Conservation (phyloP, 2,797 vertebrate genomes). For the Urosaurus nigricauda region DNA sequence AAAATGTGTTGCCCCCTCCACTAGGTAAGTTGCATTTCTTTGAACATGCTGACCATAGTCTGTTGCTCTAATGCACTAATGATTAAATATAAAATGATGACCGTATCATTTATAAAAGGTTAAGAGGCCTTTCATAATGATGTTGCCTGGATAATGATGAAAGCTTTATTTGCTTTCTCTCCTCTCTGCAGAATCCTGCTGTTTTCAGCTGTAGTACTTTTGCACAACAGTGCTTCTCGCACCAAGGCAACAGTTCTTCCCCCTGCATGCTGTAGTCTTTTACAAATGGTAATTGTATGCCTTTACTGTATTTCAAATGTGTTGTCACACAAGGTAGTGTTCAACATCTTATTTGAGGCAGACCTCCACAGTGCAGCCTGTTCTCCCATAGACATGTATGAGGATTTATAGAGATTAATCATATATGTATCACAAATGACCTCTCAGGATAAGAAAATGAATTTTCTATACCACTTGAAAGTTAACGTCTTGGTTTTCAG, state of each 20-base stretch:
- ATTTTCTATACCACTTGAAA: constrained; percentile 59
- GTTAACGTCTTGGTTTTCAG: constrained; percentile 69
- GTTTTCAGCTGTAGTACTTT: background rate
- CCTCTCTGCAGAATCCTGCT: constrained; percentile 34
- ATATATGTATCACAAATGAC: constrained; percentile 63
- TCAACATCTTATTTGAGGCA: constrained; percentile 11
- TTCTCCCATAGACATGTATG: constrained; percentile 30
- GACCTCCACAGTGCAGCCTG: background rate
- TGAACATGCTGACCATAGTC: constrained; percentile 34
- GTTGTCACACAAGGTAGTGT: constrained; percentile 53
- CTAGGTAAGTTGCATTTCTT: background rate
- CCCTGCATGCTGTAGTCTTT: background rate
- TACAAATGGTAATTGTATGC: constrained; percentile 31
- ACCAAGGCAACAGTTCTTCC: constrained; percentile 4
- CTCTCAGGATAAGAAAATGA: constrained; percentile 59
- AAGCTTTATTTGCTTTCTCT: constrained; percentile 18
- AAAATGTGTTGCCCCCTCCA: constrained; percentile 23
- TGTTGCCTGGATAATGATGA: constrained; percentile 25
- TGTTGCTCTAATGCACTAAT: constrained; percentile 40
- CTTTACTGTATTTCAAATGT: constrained; percentile 33
- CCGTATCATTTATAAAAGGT: background rate
- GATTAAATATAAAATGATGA: constrained; percentile 18
- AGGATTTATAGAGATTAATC: constrained; percentile 67
- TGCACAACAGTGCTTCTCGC: background rate
- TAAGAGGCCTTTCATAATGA: background rate